These are phyloP conservation scores for Cephalotes varians DNA, from an alignment of 2,888 invertebrate genomes.

Conservation along the genomic window DNA sequence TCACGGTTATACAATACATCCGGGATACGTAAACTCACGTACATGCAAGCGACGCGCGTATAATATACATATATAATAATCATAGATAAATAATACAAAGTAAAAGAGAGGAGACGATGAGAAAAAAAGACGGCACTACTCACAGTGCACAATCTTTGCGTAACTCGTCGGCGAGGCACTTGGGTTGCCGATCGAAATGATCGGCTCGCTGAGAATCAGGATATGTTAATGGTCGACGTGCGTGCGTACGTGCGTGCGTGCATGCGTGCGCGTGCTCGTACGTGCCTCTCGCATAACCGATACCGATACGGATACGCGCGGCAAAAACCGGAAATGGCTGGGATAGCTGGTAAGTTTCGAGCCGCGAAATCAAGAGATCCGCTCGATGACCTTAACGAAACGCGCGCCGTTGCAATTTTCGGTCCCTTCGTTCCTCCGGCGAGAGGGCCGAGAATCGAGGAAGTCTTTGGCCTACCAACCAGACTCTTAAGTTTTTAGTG, in stretches of 20 bases:
- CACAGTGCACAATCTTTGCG: slow-evolving; percentile 67
- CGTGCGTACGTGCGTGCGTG: neutral
- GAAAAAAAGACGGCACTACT: neutral
- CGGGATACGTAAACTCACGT: slow-evolving; percentile 31
- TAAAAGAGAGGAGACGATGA: neutral
- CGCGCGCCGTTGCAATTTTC: slow-evolving; percentile 39
- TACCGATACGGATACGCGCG: slow-evolving; percentile 38
- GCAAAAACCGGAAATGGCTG: slow-evolving; percentile 69
- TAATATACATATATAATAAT: neutral
- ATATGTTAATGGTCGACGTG: slow-evolving; percentile 62
- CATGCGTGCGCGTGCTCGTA: neutral
- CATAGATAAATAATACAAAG: neutral
- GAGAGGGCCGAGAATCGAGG: slow-evolving; percentile 8
- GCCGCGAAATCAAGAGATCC: slow-evolving; percentile 52
- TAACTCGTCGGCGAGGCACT: slow-evolving; percentile 62
- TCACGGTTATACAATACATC: slow-evolving; percentile 60
- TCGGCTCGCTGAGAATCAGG: slow-evolving; percentile 66
- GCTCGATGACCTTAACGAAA: slow-evolving; percentile 39
- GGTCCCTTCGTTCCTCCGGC: neutral
- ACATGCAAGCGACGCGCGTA: neutral
- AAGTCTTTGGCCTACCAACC: slow-evolving; percentile 43
- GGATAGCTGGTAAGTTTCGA: slow-evolving; percentile 61
- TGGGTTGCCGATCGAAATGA: slow-evolving; percentile 68
- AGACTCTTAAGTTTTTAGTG: slow-evolving; percentile 49
- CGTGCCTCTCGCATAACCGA: slow-evolving; percentile 25